Conservation (phyloP, 2,113 vertebrate genomes). For the Orthonyx spaldingii region DNA sequence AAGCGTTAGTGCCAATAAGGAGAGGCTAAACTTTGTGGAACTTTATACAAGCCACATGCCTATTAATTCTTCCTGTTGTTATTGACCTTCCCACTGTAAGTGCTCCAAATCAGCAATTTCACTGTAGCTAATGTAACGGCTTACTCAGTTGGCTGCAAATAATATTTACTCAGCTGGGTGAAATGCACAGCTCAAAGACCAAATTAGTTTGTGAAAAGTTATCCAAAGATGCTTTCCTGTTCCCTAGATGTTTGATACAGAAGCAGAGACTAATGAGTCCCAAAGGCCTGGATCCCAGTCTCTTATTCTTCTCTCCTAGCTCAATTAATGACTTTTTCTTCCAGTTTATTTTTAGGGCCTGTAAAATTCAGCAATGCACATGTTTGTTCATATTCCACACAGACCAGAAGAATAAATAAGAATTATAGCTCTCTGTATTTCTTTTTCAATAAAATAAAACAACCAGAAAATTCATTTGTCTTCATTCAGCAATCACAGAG, state of each 20-base stretch:
- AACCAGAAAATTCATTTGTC: not conserved
- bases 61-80: not conserved
- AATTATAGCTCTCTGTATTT: not conserved
- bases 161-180: constrained; percentile 27
- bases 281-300: not conserved
- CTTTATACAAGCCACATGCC: not conserved
- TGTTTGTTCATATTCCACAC: not conserved
- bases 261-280: constrained; percentile 40
- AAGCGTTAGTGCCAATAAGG: not conserved
- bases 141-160: not conserved
- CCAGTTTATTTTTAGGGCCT: not conserved
- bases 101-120: not conserved
- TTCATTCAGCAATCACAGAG: not conserved
- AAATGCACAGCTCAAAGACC: not conserved
- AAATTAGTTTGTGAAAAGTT: not conserved
- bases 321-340: not conserved
- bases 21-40: constrained; percentile 4
- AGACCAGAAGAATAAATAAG: not conserved
- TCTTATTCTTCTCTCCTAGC: not conserved
- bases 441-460: not conserved
- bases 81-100: not conserved
- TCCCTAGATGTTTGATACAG: not conserved
- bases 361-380: not conserved
- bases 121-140: not conserved
- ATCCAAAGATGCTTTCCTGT: not conserved